Base-by-base conservation (phyloP, 2,888 invertebrate species). In the Tetragonisca angustula region DNA sequence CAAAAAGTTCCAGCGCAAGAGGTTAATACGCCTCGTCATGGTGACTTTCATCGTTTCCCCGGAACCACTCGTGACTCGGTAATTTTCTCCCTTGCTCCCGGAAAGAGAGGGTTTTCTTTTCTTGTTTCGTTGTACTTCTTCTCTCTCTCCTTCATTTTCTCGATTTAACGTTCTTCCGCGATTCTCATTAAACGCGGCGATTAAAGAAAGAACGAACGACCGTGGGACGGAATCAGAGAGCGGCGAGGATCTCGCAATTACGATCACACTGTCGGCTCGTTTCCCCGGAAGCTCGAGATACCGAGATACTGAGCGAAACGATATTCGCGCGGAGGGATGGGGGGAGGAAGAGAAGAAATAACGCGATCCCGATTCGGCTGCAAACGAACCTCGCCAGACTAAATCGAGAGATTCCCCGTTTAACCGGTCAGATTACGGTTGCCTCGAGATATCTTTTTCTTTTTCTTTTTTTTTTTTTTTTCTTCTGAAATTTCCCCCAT, bases 101-200 rank as follows among this genome's bases (percentile, higher is more conserved):
- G 32, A 32, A 32, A 32, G 4, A 32, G 32, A 2, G 4, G 4
- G 4, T 32, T 32, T 59, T 59, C 56, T 59, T 59, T 5, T 32
- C 27, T 32, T 68, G 68, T 32, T 64, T 61, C 15, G 61, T 21
- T 32, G 9, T 43, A 17, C 17, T 0, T 24, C 5, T n/a, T 9
- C 52, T 9, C 67, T 11, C 19, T 5, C 5, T 19, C 5, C 4
- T 17, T 36, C 70, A 9, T n/a, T 36, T n/a, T 13, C 36, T 43
- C 19, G 13, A 50, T 27, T 50, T 32, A 32, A 24, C n/a, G n/a
- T 32, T 19, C 27, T 24, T 43, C 61, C 36, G 67, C n/a, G 50
- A 72, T 72, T 56, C 72, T 79, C 74, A 21, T 82, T 59, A 71
- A 79, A 59, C 69, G 69, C 56, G 24, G 36, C 73, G 64, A 81